A percentile compares a stretch with the other conserved stretches of the same genome.
Evolutionary conservation across 2,888 invertebrate genomes (phyloP).

Genomic region (Isotomurus palustris): DNA sequence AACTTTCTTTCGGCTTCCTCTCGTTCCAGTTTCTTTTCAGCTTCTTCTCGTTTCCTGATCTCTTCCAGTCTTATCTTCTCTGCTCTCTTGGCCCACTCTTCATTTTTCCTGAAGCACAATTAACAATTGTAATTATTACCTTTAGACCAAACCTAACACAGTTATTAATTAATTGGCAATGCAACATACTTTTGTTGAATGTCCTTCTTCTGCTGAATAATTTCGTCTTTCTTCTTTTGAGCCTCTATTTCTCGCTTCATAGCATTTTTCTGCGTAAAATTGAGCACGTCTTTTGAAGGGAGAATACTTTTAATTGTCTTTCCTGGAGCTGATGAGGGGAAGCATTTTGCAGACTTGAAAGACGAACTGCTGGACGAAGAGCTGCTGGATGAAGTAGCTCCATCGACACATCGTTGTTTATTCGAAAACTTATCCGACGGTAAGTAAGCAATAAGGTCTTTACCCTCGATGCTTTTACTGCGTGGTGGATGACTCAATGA

Average conservation of each 20-base stretch:
- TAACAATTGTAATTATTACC: conserved; percentile 3
- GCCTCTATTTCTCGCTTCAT: conserved; percentile 23
- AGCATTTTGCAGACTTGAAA: too few species aligned
- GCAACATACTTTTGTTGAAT: conserved; percentile 26
- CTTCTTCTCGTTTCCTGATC: conserved; percentile 11
- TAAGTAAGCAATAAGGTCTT: too few species aligned
- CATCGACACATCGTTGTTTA: too few species aligned
- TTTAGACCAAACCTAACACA: not conserved
- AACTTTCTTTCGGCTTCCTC: conserved; percentile 1
- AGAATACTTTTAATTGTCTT: too few species aligned
- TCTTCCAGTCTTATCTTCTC: conserved; percentile 31
- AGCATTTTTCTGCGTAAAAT: conserved; percentile 9
- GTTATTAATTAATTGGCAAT: not conserved
- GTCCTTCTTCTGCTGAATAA: conserved; percentile 22
- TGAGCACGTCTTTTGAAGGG: too few species aligned
- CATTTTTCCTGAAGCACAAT: conserved; percentile 27
- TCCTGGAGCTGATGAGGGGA: too few species aligned
- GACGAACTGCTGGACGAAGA: too few species aligned
- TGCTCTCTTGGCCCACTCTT: conserved; percentile 34
- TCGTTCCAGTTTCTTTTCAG: not conserved
- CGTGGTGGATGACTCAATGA: too few species aligned
- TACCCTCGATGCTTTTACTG: too few species aligned
- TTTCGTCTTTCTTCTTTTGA: conserved; percentile 16
- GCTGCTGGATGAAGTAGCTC: too few species aligned
- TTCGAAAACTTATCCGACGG: too few species aligned